Conservation (phyloP, 2,888 invertebrate species). For the Ctena decussata region DNA sequence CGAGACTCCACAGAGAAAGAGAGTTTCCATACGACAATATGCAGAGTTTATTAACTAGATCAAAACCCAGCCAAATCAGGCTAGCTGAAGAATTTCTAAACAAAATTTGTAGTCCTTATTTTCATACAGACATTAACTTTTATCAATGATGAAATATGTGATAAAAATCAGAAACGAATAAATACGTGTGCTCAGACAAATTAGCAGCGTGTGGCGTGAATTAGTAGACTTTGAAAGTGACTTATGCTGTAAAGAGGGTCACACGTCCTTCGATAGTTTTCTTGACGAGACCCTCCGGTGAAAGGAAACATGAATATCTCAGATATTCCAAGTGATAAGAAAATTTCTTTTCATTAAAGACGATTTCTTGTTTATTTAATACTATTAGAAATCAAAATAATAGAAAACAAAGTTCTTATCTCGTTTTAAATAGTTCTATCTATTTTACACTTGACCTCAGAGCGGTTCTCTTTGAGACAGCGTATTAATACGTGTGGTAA, state of each 20-base stretch:
- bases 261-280: background rate
- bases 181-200: too few relatives aligned
- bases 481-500: slow-evolving; percentile 38
- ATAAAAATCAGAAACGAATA: too few relatives aligned
- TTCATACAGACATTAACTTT: too few relatives aligned
- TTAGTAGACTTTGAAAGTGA: background rate
- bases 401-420: slow-evolving; percentile 47
- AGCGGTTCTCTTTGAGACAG: slow-evolving; percentile 51
- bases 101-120: too few relatives aligned
- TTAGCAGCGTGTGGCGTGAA: background rate
- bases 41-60: too few relatives aligned
- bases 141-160: too few relatives aligned
- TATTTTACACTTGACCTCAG: slow-evolving; percentile 45
- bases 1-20: too few relatives aligned
- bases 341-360: background rate
- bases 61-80: too few relatives aligned
- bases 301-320: background rate
- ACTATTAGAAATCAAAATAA: slow-evolving; percentile 46
- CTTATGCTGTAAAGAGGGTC: background rate
- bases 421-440: slow-evolving; percentile 43
- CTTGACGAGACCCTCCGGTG: background rate
- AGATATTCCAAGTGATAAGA: background rate
- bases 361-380: background rate
- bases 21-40: too few relatives aligned
- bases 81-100: too few relatives aligned